Evolutionary conservation across 2,888 invertebrate species (phyloP), one percentile per base, ranked within the genome.

Genomic region (Busseola fusca): DNA sequence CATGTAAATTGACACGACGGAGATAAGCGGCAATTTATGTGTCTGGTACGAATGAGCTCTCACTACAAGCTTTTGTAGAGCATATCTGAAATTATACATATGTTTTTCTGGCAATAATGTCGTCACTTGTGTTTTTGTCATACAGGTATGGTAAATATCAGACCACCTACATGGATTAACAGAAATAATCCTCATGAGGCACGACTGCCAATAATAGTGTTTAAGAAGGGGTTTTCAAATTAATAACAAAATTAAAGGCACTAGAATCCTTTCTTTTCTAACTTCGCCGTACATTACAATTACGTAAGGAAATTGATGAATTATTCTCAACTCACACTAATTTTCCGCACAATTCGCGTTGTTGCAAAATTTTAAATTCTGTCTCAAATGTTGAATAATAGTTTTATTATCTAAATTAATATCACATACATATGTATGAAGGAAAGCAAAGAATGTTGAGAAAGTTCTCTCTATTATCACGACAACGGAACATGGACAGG

Each of bases 1-100:
- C 74, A 87, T 90, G 87, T 86, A 86, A 90, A 87, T 87, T 85
- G 81, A 80, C 84, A 81, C 64, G 56, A 54, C 18, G 40, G 50
- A 69, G 76, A 76, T 79, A 81, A 59, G 42, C 64, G 59, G 62
- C 34, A 58, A 73, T 84, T 78, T 81, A 70, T 83, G 71, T 74
- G 72, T 71, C 71, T 74, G 34, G 48, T 12, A 64, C 27, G 52
- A 58, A 68, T 56, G 12, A 74, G 62, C 16, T 57, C 25, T 64
- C 70, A 63, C 63, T 42, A 64, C 66, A 37, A 65, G 30, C 42
- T 21, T 65, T 68, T 83, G 64, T 81, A 65, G 37, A 69, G 52
- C 64, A 34, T 42, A 69, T 73, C 58, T 69, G 1, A 73, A 70
- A 60, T 72, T 57, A 37, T 63, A 10, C 37, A 63, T 62, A 21